Conservation (phyloP, 1,140 invertebrate species). For the Phenacoccus solenopsis region DNA sequence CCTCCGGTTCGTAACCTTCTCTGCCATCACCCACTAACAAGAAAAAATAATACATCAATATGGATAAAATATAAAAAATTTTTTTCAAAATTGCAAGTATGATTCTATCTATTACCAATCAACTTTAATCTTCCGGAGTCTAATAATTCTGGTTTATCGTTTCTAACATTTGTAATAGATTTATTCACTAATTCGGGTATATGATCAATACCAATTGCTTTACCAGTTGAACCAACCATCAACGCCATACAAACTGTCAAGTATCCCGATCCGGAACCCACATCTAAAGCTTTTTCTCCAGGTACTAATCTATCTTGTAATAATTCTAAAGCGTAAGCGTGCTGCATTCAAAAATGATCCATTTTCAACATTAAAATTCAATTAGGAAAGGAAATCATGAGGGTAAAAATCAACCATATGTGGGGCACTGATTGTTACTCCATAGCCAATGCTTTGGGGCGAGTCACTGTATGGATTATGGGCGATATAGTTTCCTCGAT, state of each 20-base stretch:
- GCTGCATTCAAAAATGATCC: slow-evolving; percentile 35
- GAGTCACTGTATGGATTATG: slow-evolving; percentile 74
- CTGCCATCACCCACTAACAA: slow-evolving; percentile 69
- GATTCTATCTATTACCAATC: slow-evolving; percentile 43
- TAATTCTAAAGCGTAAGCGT: slow-evolving; percentile 85
- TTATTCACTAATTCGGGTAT: slow-evolving; percentile 68
- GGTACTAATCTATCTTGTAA: slow-evolving; percentile 67
- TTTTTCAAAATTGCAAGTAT: neutral
- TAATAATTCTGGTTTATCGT: slow-evolving; percentile 56
- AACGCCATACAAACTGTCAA: slow-evolving; percentile 87
- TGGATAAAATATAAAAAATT: no score
- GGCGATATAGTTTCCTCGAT: slow-evolving; percentile 66
- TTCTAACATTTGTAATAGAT: slow-evolving; percentile 63
- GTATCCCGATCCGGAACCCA: slow-evolving; percentile 91
- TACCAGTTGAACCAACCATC: slow-evolving; percentile 66
- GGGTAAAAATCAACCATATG: slow-evolving; percentile 79
- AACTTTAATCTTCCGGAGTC: slow-evolving; percentile 50
- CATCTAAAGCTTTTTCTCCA: slow-evolving; percentile 75
- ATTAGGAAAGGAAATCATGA: no score
- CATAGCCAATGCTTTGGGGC: slow-evolving; percentile 76
- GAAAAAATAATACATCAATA: no score
- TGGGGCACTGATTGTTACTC: slow-evolving; percentile 92
- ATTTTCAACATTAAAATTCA: neutral
- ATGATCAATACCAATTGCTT: slow-evolving; percentile 86
- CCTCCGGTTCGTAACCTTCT: slow-evolving; percentile 52